Evolutionary conservation across 2,797 vertebrate genomes (phyloP).

Genomic region (Brotula barbata): DNA sequence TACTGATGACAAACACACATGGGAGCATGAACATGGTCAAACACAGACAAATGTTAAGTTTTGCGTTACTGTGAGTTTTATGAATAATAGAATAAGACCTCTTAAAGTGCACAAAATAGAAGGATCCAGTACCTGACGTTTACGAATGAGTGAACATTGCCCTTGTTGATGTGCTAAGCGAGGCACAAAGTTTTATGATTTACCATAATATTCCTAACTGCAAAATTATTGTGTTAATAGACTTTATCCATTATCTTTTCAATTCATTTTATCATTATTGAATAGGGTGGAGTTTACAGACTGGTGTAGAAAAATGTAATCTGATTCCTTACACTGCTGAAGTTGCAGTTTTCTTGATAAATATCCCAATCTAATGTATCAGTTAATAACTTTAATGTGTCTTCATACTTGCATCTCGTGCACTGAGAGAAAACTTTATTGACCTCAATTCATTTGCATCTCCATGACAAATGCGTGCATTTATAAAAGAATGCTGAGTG

Average conservation of each 20-base stretch:
- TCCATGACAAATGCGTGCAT: slow-evolving; percentile 22
- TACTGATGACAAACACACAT: no score
- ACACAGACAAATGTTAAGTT: no score
- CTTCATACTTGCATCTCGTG: slow-evolving; percentile 4
- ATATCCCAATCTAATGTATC: slow-evolving; percentile 7
- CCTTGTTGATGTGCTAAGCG: no score
- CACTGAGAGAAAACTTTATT: slow-evolving; percentile 2
- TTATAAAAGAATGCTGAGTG: slow-evolving; percentile 8
- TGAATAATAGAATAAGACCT: no score
- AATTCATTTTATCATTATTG: no score
- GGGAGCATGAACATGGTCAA: no score
- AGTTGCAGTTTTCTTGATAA: slow-evolving; percentile 11
- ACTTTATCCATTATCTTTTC: no score
- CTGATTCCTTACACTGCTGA: slow-evolving; percentile 7
- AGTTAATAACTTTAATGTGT: neutral
- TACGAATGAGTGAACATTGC: no score
- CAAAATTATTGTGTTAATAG: slow-evolving; percentile 15
- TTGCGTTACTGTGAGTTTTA: no score
- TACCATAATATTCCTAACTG: neutral
- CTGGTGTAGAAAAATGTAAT: slow-evolving; percentile 7
- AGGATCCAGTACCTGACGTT: no score
- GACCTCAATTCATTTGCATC: neutral
- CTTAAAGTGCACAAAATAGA: no score
- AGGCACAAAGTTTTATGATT: no score
- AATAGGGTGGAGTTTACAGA: slow-evolving; percentile 15